Percentiles rank a stretch among this genome's conserved stretches.
phyloP scores from a whole-genome alignment of 1,140 invertebrate genomes.

The Anthonomus grandis region DNA sequence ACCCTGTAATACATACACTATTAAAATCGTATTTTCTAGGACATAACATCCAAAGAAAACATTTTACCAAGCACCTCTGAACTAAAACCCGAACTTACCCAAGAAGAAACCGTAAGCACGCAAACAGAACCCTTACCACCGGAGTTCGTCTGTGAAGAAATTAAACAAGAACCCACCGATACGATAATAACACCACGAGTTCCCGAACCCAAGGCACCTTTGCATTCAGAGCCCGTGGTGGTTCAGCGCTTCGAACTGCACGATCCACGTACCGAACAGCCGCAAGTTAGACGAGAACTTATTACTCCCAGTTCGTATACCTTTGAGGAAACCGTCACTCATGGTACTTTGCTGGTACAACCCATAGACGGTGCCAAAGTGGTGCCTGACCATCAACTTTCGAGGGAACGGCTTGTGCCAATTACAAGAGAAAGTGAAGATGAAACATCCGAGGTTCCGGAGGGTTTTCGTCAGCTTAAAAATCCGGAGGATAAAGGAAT shows the following conservation, averaged over 20 bases:
- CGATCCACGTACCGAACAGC: background rate
- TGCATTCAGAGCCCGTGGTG: background rate
- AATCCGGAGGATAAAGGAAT: constrained; percentile 23
- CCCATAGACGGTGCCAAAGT: constrained; percentile 36
- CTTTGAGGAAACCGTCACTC: constrained; percentile 44
- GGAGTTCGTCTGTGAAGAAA: constrained; percentile 67
- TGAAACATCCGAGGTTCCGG: constrained; percentile 42
- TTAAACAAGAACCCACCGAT: constrained; percentile 43
- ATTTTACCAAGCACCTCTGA: constrained; percentile 14
- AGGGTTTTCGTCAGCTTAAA: constrained; percentile 37
- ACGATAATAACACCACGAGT: constrained; percentile 33
- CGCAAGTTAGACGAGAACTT: constrained; percentile 52
- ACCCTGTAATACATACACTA: no score
- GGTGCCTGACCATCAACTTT: constrained; percentile 30
- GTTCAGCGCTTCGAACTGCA: background rate
- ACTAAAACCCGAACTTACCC: constrained; percentile 41
- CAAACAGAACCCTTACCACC: constrained; percentile 79
- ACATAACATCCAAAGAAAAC: constrained; percentile 40
- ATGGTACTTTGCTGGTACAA: constrained; percentile 43
- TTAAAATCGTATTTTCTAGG: constrained; percentile 35
- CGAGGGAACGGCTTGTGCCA: constrained; percentile 28
- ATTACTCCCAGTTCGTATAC: constrained; percentile 48
- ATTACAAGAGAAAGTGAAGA: constrained; percentile 26
- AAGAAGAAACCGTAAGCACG: constrained; percentile 71
- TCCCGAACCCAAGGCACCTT: background rate